Conservation (phyloP, 1,140 invertebrate genomes). For the Thereuonema tuberculata region DNA sequence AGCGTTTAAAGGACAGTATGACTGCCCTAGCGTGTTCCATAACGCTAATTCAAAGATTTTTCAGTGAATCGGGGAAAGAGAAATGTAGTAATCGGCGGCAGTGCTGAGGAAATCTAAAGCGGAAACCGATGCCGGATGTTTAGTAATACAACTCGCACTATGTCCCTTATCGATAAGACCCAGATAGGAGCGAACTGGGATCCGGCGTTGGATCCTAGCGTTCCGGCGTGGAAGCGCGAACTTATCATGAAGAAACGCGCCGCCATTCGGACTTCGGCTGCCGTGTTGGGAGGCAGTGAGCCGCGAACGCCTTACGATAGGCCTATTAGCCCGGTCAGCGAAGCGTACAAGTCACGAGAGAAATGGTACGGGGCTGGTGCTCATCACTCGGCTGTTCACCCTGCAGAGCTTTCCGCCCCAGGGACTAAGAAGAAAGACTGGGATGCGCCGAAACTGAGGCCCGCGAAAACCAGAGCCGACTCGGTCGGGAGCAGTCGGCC, state of each 20-base stretch:
- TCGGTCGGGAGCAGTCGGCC: neutral
- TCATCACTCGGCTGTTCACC: neutral
- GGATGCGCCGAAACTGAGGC: neutral
- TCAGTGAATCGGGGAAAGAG: no score
- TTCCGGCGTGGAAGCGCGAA: constrained; percentile 59
- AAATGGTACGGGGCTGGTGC: neutral
- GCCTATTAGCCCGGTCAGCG: no score
- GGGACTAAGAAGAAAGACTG: neutral
- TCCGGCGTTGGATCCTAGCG: constrained; percentile 16
- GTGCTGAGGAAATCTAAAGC: no score
- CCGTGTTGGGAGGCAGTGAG: neutral
- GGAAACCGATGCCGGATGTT: neutral
- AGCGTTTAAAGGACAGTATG: no score
- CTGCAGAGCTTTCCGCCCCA: neutral
- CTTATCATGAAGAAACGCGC: constrained; percentile 47
- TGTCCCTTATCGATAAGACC: neutral
- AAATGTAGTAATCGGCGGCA: no score
- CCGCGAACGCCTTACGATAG: no score
- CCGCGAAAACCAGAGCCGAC: neutral
- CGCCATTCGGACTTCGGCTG: constrained; percentile 23
- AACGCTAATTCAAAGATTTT: no score
- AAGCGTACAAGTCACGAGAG: neutral
- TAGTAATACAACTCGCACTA: neutral
- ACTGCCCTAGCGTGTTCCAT: no score
- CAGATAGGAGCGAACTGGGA: neutral